Conservation (phyloP, 2,113 vertebrate species). For the Syrmaticus mikado region DNA sequence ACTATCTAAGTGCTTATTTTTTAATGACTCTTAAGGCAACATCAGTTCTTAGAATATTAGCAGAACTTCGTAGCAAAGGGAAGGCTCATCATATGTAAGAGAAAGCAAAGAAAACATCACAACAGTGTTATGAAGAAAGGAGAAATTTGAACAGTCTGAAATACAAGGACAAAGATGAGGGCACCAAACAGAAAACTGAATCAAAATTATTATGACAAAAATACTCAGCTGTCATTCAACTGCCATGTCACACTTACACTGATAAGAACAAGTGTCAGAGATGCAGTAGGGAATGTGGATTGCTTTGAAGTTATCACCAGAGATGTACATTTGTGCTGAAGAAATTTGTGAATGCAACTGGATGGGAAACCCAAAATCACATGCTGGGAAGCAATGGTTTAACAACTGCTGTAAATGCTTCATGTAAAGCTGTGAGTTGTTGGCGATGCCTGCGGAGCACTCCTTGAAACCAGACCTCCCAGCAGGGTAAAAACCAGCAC, state of each 20-base stretch:
- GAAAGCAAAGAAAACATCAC: not conserved
- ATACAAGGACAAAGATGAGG: not conserved
- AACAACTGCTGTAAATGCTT: not conserved
- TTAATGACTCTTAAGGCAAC: not conserved
- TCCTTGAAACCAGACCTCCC: not conserved
- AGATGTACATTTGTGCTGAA: not conserved
- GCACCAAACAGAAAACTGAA: not conserved
- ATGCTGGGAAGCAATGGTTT: not conserved
- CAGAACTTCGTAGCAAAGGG: not conserved
- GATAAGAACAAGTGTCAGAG: not conserved
- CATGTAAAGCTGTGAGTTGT: not conserved
- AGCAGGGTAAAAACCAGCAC: not conserved
- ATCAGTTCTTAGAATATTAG: not conserved
- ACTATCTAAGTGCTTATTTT: not conserved
- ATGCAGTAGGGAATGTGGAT: not conserved
- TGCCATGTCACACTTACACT: not conserved
- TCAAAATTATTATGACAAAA: not conserved
- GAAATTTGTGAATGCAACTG: not conserved
- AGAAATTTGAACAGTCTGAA: not conserved
- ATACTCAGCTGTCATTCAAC: not conserved
- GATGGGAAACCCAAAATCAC: accelerated
- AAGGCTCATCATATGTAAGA: not conserved
- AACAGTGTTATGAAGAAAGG: not conserved
- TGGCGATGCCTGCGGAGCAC: not conserved
- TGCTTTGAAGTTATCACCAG: not conserved